Conservation (phyloP, 53 echinoderm and acorn worm genomes). For the Mesocentrotus franciscanus region DNA sequence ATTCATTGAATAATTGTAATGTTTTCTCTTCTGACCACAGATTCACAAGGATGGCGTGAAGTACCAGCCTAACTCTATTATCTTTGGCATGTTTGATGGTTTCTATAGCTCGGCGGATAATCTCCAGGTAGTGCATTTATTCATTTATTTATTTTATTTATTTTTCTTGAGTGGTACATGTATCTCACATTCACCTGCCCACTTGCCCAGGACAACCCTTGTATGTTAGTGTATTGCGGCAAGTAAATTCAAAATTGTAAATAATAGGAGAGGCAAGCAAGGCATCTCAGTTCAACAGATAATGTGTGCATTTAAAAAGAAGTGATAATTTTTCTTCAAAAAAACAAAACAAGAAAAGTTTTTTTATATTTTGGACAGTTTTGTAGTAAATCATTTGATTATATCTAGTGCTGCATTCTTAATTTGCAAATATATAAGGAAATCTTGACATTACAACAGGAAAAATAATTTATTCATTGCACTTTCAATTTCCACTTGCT, state of each 20-base stretch:
- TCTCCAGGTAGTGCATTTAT: slow-evolving; percentile 69
- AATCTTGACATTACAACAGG: no score
- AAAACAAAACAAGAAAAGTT: no score
- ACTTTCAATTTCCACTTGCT: no score
- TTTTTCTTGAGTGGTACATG: background rate
- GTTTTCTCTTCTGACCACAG: slow-evolving; percentile 53
- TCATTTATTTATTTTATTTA: background rate
- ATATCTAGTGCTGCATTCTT: no score
- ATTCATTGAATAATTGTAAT: background rate
- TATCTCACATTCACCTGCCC: no score
- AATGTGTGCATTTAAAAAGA: background rate
- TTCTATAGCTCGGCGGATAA: slow-evolving; percentile 92
- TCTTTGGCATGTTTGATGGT: slow-evolving; percentile 96
- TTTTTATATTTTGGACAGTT: no score
- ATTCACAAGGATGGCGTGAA: slow-evolving; percentile 88
- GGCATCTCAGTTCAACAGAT: background rate
- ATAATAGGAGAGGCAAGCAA: no score
- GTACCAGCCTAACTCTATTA: slow-evolving; percentile 95
- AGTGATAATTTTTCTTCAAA: no score
- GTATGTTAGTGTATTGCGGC: background rate
- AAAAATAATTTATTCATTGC: no score
- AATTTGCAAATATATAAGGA: no score
- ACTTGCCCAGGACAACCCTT: background rate
- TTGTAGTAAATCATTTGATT: no score
- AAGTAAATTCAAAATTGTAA: no score